Conservation (phyloP, 1,140 invertebrate genomes). For the Campoletis sonorensis region DNA sequence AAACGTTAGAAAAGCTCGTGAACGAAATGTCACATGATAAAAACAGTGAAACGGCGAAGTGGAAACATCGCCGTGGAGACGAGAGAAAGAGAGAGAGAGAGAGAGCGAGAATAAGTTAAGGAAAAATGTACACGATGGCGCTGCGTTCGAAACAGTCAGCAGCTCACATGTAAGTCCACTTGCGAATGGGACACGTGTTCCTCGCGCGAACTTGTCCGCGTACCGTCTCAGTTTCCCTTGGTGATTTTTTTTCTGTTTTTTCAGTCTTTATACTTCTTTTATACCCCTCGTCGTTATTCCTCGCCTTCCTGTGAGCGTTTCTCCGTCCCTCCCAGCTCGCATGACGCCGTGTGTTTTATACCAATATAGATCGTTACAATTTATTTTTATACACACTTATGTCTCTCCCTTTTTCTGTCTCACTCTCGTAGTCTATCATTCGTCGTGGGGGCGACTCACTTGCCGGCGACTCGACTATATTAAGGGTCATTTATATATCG, state of each 20-base stretch:
- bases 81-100: background rate
- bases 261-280: background rate
- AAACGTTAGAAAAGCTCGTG: too few species aligned
- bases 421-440: background rate
- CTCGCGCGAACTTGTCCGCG: background rate
- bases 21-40: too few species aligned
- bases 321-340: background rate
- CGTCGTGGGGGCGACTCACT: background rate
- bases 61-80: background rate
- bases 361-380: slow-evolving; percentile 10
- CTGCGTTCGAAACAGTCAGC: background rate
- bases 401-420: background rate
- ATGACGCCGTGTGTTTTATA: background rate
- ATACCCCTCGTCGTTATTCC: background rate
- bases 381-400: background rate
- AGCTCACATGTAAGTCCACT: background rate
- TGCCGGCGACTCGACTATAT: background rate
- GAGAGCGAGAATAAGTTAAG: background rate
- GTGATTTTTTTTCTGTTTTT: background rate
- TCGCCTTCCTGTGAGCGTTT: background rate
- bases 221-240: background rate
- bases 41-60: background rate
- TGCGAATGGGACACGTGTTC: background rate
- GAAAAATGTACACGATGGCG: background rate
- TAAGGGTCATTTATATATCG: background rate